These are phyloP conservation scores for Mellivora capensis DNA, from an alignment of 2,113 vertebrate genomes.

Conservation along the genomic window DNA sequence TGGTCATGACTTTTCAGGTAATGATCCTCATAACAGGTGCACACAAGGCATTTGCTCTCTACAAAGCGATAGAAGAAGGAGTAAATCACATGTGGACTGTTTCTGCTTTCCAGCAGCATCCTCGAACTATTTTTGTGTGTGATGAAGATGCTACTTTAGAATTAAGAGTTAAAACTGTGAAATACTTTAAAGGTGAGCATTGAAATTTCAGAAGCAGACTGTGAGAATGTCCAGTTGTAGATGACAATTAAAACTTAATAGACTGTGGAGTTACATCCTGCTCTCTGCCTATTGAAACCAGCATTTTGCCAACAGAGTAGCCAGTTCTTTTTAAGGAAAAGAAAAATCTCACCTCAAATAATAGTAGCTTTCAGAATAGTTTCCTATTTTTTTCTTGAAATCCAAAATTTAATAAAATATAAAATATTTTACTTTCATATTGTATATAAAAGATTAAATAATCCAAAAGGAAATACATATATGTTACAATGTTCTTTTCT, in stretches of 20 bases:
- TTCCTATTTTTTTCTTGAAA: constrained; percentile 42
- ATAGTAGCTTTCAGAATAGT: not conserved
- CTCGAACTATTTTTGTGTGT: constrained; percentile 88
- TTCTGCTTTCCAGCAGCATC: constrained; percentile 89
- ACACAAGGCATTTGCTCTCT: constrained; percentile 89
- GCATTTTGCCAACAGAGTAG: not conserved
- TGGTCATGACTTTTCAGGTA: constrained; percentile 80
- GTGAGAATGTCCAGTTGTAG: not conserved
- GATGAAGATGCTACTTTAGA: constrained; percentile 90
- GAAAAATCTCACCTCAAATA: not conserved
- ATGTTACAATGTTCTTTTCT: not conserved
- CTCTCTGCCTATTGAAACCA: not conserved
- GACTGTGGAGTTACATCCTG: not conserved
- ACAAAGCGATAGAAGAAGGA: constrained; percentile 90
- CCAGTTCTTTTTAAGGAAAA: not conserved
- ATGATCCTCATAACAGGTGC: constrained; percentile 91
- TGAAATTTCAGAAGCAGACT: constrained; percentile 18
- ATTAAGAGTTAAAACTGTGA: constrained; percentile 89
- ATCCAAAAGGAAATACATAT: not conserved
- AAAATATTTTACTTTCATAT: constrained; percentile 17
- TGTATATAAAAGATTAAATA: not conserved
- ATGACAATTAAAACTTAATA: not conserved
- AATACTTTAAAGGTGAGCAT: constrained; percentile 90
- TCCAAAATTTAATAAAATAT: not conserved
- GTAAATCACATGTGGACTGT: constrained; percentile 92